phyloP scores from a whole-genome alignment of 1,140 invertebrate species.

The Bombus consobrinus region DNA sequence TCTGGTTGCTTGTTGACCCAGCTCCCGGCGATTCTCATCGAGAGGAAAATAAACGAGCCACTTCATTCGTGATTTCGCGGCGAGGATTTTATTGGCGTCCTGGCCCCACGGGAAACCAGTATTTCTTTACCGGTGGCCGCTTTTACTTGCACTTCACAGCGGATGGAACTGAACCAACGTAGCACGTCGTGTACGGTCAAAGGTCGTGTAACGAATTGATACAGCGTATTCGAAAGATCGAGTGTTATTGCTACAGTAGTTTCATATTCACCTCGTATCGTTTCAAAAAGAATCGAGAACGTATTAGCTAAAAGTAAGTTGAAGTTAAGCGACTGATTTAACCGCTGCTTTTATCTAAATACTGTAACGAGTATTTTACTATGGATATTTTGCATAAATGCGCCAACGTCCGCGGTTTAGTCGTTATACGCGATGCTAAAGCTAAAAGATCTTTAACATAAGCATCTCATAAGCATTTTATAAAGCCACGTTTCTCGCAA shows the following conservation, averaged over 20 bases:
- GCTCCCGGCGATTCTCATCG: slow-evolving; percentile 65
- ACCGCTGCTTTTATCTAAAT: too few species aligned
- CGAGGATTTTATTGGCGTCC: slow-evolving; percentile 61
- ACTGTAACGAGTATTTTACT: too few species aligned
- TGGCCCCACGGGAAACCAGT: slow-evolving; percentile 10
- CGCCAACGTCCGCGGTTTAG: too few species aligned
- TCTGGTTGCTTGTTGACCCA: slow-evolving; percentile 58
- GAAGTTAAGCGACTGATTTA: too few species aligned
- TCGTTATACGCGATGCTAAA: too few species aligned
- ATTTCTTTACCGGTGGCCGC: neutral
- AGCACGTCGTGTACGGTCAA: neutral
- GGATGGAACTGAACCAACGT: neutral
- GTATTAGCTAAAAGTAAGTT: too few species aligned
- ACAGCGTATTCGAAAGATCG: neutral
- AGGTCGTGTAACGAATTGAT: neutral
- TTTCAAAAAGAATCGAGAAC: too few species aligned
- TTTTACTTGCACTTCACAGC: neutral
- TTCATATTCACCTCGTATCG: too few species aligned
- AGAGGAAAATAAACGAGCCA: slow-evolving; percentile 67
- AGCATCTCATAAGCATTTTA: too few species aligned
- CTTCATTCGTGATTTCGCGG: slow-evolving; percentile 63
- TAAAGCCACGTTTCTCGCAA: too few species aligned
- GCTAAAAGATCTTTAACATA: too few species aligned
- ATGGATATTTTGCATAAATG: too few species aligned
- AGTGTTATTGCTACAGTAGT: neutral